Evolutionary conservation across 2,797 vertebrate genomes (phyloP).

Genomic region (Enteromius radiatus): DNA sequence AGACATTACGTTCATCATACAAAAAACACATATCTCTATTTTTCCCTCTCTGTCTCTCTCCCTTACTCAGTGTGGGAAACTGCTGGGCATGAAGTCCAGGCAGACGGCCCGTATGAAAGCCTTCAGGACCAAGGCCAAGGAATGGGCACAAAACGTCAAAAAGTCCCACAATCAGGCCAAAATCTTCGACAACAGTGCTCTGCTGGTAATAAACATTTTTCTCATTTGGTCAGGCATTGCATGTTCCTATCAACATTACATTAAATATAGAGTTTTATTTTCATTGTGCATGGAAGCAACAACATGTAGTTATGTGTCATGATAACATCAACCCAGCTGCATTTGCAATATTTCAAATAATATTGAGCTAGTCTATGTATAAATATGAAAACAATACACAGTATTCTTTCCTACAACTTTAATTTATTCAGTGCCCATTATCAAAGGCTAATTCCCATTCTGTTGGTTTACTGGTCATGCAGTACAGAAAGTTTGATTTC

Average conservation of each 20-base stretch:
- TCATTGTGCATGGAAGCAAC: background rate
- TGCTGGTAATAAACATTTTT: slow-evolving; percentile 7
- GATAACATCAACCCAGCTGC: background rate
- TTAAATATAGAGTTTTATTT: background rate
- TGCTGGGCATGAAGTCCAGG: slow-evolving; percentile 6
- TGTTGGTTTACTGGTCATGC: background rate
- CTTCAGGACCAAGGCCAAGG: background rate
- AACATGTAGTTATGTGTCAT: background rate
- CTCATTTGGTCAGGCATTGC: background rate
- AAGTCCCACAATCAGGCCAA: background rate
- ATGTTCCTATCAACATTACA: background rate
- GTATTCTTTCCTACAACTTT: too few relatives aligned
- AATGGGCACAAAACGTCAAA: background rate
- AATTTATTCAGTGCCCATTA: too few relatives aligned
- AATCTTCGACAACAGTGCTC: slow-evolving; percentile 4
- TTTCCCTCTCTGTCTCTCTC: background rate
- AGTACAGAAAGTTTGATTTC: background rate
- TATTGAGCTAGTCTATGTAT: too few relatives aligned
- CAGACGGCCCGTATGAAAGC: background rate
- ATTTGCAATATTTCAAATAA: background rate
- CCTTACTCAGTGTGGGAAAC: slow-evolving; percentile 4
- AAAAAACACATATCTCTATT: background rate
- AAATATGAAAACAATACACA: too few relatives aligned
- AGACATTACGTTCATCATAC: background rate
- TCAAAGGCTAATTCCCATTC: too few relatives aligned